phyloP scores from a whole-genome alignment of 2,113 vertebrate genomes.

The Pollachius pollachius region DNA sequence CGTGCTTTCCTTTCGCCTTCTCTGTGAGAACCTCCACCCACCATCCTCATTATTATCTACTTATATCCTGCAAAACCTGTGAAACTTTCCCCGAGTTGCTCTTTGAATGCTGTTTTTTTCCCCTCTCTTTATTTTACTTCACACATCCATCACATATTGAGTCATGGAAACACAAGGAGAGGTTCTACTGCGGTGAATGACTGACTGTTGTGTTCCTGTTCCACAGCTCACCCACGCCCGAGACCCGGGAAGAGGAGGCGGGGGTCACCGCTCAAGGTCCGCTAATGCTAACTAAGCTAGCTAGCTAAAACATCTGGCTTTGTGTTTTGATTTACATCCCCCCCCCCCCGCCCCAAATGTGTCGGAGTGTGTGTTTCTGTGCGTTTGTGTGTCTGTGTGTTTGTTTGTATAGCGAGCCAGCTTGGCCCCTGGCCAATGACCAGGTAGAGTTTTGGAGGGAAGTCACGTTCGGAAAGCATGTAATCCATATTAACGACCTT shows the following conservation, averaged over 20 bases:
- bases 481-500: constrained; percentile 23
- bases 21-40: no score
- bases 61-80: no score
- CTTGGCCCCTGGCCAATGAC: neutral
- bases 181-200: neutral
- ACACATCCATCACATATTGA: no score
- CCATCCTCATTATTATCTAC: no score
- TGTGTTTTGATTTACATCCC: constrained; percentile 11
- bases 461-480: constrained; percentile 1
- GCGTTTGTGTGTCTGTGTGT: constrained; percentile 10
- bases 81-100: no score
- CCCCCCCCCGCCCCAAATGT: neutral
- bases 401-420: constrained; percentile 8
- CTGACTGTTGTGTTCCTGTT: neutral
- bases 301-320: neutral
- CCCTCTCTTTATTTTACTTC: no score
- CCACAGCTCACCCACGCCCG: constrained; percentile 38
- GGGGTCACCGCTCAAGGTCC: constrained; percentile 40
- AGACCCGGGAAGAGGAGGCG: neutral
- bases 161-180: no score
- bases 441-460: constrained; percentile 4
- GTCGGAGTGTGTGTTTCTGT: neutral
- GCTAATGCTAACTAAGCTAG: constrained; percentile 15
- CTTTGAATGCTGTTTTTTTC: no score
- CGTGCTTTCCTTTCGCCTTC: no score